Conservation (phyloP, 92 coral and sea anemone genomes). For the Actinostola sp. region DNA sequence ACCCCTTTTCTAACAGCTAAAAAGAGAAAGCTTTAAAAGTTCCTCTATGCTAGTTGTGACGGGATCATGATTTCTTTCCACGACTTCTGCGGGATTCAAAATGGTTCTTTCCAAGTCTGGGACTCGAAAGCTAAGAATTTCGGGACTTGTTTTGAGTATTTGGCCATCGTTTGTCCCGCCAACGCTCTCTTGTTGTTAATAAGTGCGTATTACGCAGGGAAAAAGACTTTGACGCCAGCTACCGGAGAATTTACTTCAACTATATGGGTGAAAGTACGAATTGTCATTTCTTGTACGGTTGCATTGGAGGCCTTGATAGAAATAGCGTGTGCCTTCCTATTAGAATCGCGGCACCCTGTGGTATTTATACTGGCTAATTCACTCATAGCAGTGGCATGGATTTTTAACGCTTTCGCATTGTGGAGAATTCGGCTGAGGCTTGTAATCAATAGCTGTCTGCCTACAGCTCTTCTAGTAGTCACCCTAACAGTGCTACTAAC, state of each 20-base stretch:
- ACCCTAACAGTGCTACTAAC: constrained; percentile 47
- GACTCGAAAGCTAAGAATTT: constrained; percentile 46
- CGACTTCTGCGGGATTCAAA: constrained; percentile 65
- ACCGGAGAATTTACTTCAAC: constrained; percentile 25
- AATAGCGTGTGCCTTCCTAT: constrained; percentile 32
- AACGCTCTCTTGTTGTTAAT: constrained; percentile 64
- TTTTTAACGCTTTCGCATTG: constrained; percentile 53
- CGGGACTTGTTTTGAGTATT: constrained; percentile 75
- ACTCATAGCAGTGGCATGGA: constrained; percentile 74
- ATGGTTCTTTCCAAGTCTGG: constrained; percentile 59
- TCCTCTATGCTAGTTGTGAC: no score
- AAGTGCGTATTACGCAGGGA: constrained; percentile 59
- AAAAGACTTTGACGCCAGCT: constrained; percentile 35
- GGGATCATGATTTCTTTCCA: constrained; percentile 60
- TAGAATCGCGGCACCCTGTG: constrained; percentile 55
- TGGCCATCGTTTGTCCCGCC: constrained; percentile 74
- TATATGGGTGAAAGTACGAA: constrained; percentile 57
- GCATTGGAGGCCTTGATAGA: constrained; percentile 58
- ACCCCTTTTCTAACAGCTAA: no score
- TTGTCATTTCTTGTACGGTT: constrained; percentile 32
- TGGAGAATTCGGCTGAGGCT: constrained; percentile 69
- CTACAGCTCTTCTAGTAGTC: constrained; percentile 40
- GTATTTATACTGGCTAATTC: constrained; percentile 58
- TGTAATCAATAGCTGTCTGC: constrained; percentile 48
- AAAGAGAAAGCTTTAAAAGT: no score